A percentile compares a stretch with the other conserved stretches of the same genome.
Evolutionary conservation across 2,113 vertebrate genomes (phyloP).

Genomic region (Machaerirhynchus nigripectus): DNA sequence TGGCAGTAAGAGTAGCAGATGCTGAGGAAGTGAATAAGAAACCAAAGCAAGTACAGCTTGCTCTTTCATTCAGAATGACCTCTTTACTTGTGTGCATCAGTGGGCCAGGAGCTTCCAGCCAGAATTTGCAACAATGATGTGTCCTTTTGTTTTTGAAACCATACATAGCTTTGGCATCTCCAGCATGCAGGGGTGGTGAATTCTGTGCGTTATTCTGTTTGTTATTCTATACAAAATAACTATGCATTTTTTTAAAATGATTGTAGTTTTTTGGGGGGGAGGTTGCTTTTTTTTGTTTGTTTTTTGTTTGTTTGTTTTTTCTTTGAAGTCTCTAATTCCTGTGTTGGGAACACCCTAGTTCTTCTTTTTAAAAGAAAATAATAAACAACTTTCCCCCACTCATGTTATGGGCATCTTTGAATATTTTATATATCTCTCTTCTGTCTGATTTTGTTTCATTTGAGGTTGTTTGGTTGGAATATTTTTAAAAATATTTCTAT

Average conservation of each 20-base stretch:
- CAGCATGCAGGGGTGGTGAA: background rate
- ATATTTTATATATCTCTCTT: background rate
- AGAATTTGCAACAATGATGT: background rate
- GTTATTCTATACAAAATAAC: background rate
- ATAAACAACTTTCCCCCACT: background rate
- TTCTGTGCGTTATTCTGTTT: background rate
- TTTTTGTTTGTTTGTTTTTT: background rate
- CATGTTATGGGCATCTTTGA: background rate
- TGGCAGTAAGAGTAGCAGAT: background rate
- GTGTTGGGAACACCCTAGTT: accelerated
- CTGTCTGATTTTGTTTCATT: background rate
- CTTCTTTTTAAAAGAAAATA: background rate
- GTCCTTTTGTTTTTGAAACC: background rate
- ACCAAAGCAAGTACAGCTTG: background rate
- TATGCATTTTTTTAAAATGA: accelerated
- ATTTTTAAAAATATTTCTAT: background rate
- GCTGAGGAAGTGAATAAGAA: background rate
- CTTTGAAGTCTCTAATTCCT: background rate
- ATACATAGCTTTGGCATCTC: background rate
- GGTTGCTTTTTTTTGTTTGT: background rate
- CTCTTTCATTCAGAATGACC: background rate
- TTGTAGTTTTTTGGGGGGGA: accelerated
- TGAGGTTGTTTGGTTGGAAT: too few species aligned
- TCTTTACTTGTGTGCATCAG: background rate
- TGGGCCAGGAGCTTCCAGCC: background rate